Base-by-base conservation (phyloP, 2,797 vertebrate genomes). In the Myiothlypis chrysogaster region DNA sequence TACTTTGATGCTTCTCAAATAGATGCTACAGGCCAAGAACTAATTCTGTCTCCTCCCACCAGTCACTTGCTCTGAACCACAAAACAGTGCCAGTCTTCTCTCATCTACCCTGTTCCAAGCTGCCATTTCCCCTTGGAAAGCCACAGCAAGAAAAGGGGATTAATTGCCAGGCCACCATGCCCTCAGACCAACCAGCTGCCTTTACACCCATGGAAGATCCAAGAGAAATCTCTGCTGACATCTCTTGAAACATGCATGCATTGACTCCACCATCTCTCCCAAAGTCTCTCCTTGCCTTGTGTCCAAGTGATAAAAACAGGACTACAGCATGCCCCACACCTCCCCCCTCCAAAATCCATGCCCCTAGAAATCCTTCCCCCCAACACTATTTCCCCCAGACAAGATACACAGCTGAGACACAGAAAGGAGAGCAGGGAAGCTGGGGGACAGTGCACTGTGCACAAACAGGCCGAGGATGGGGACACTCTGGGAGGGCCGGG, bases 361-460 rank as follows among this genome's bases (percentile, higher is more conserved):
- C 24, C 12, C 84, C 86, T 35, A 81, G 50, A 95, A 97, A 89
- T 78, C 64, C 90, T 96, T 75, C 52, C 64, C 82, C 76, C 63
- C 63, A 57, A 39, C 56, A 47, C 84, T 79, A 16, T 66, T 94
- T 73, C 55, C 83, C 66, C 39, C 64, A 61, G 61, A 64, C 52
- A 96, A 94, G 85, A 96, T 65, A 78, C 46, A 84, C 43, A 77
- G 75, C 89, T 94, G 93, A 96, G 92, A 94, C 95, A 95, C 95
- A 96, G 90, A 94, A 97, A 96, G 21, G 1, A 96, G 95, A 93
- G 92, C 94, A 96, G 76, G 96, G 90, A 95, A 96, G 96, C 90
- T 96, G 94, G 91, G 52, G 0, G 83, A 95, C 89, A 94, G 90
- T 96, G 90, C 44, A 47, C 92, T 96, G 96, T 94, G 96, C 91